Evolutionary conservation across 2,113 vertebrate genomes (phyloP).

Genomic region (Chrysemys picta): DNA sequence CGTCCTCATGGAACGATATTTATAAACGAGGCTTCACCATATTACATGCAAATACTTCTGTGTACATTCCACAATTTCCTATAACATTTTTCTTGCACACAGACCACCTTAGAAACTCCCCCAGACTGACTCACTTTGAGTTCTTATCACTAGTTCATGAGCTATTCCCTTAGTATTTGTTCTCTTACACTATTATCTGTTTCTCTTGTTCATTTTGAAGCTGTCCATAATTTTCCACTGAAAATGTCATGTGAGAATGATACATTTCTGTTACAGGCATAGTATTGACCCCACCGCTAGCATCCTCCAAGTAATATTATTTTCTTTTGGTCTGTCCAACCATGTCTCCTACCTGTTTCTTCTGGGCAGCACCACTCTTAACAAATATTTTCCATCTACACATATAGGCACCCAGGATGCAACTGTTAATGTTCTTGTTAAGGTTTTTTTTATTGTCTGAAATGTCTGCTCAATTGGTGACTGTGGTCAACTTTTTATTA

Average conservation of each 20-base stretch:
- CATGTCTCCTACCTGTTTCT: slow-evolving; percentile 1
- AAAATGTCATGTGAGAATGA: not conserved
- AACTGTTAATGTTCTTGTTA: not conserved
- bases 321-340: slow-evolving; percentile 5
- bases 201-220: not conserved
- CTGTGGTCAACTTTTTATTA: too few relatives aligned
- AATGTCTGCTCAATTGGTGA: not conserved
- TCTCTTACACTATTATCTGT: not conserved
- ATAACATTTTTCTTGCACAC: not conserved
- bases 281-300: not conserved
- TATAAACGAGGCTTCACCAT: not conserved
- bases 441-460: too few relatives aligned
- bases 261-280: not conserved
- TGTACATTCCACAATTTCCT: not conserved
- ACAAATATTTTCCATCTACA: slow-evolving; percentile 27
- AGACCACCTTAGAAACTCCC: not conserved
- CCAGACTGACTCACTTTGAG: not conserved
- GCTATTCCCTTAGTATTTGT: not conserved
- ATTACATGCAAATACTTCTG: fast-evolving
- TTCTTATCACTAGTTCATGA: not conserved
- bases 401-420: not conserved
- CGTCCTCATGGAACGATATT: not conserved
- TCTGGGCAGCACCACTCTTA: slow-evolving; percentile 11
- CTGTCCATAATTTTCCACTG: not conserved
- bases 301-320: not conserved